Base-by-base conservation (phyloP, 2,113 vertebrate genomes). In the Neolamprologus brichardi region DNA sequence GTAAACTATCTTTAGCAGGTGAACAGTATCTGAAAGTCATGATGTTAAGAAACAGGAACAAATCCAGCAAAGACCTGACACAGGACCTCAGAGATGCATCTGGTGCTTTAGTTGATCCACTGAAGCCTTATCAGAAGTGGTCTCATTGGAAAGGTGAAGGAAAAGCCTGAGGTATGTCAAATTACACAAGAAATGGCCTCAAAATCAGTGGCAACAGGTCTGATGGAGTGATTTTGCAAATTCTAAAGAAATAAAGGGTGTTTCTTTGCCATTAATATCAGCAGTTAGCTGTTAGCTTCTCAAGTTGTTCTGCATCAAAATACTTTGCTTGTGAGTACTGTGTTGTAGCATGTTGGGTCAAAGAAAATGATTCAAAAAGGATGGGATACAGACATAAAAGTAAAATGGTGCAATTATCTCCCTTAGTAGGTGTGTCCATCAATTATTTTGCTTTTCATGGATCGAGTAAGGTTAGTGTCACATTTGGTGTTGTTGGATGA, bases 401-500 rank as follows among this genome's bases (percentile, higher is more conserved):
- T 23, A 58, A 49, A 20, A 51, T 7, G 3, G 18, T 32, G 2
- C 18, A 9, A 58, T 70, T 64, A 25, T 34, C 13, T 81, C 44
- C 64, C n/a, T 39, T 70, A 14, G 3, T 25, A 25, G 20, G 64
- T 56, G 20, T 84, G 56, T 64, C 72, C n/a, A 6, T 23, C 64
- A 15, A 25, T 67, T 79, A 20, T 81, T 84, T 75, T 64, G 60
- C 87, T 49, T 81, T 64, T 56, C 8, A 30, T 84, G 83, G 56
- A 82, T 5, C 3, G 54, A 84, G 58, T 54, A 20, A 89, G 83
- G 72, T 93, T 83, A 79, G 39, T 80, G 84, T 89, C 84, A 85
- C 82, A 83, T 81, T 91, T 32, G 81, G 30, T 77, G 72, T 51
- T 78, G 86, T 81, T 90, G 92, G 89, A 84, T 64, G 86, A 91